These are phyloP conservation scores for Halichoerus grypus DNA, from an alignment of 2,113 vertebrate genomes.

Conservation along the genomic window DNA sequence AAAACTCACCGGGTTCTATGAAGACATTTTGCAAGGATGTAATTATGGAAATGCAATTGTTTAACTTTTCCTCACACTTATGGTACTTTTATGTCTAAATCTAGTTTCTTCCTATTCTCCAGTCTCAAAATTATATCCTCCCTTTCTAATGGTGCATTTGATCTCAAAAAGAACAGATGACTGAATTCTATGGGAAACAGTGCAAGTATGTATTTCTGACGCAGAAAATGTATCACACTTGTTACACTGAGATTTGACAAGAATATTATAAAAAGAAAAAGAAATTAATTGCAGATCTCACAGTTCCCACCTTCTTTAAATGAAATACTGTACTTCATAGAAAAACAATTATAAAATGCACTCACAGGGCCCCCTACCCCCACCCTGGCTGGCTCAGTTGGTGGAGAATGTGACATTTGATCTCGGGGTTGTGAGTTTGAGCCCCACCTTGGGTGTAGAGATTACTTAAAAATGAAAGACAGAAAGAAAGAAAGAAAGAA, in stretches of 20 bases:
- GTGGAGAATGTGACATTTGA: background rate
- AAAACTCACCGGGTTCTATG: background rate
- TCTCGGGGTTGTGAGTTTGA: background rate
- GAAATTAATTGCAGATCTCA: conserved; percentile 11
- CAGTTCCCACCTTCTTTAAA: conserved; percentile 3
- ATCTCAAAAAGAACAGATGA: conserved; percentile 42
- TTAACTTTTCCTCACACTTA: background rate
- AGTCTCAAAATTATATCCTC: background rate
- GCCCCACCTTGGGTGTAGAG: background rate
- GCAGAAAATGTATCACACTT: background rate
- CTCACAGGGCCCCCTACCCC: background rate
- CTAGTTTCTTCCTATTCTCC: background rate
- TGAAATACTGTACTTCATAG: conserved; percentile 1
- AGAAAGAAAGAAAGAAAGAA: background rate
- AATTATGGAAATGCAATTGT: background rate
- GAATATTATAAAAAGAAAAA: conserved; percentile 51
- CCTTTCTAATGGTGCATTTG: conserved; percentile 26
- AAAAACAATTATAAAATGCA: background rate
- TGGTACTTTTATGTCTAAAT: conserved; percentile 49
- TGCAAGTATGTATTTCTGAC: background rate
- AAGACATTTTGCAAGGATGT: background rate
- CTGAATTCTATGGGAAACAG: conserved; percentile 13
- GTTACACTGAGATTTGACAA: conserved; percentile 19
- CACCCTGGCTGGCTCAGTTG: background rate
- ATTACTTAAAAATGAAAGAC: background rate